A percentile compares a stretch with the other conserved stretches of the same genome.
Evolutionary conservation across 2,797 vertebrate species (phyloP).

Genomic region (Anisognathus igniventris): DNA sequence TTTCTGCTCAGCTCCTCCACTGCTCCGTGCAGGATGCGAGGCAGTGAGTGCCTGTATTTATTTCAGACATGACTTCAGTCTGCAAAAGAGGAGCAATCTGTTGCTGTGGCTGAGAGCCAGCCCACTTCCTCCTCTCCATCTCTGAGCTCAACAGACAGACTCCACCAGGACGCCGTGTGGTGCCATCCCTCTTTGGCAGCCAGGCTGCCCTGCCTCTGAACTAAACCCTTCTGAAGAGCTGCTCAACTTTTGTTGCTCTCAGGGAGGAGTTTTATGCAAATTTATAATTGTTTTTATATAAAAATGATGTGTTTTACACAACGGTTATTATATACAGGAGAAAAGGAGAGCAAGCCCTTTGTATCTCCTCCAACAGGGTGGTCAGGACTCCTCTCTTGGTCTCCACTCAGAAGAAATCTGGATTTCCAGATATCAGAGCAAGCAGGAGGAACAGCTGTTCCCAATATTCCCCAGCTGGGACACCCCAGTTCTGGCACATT

Average conservation of each 20-base stretch:
- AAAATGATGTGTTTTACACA: background rate
- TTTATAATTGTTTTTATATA: background rate
- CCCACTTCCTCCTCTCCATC: background rate
- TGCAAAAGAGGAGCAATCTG: slow-evolving; percentile 37
- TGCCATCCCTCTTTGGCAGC: background rate
- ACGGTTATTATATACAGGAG: accelerated
- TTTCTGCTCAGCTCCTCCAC: background rate
- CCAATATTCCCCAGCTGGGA: background rate
- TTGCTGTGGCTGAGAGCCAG: slow-evolving; percentile 1
- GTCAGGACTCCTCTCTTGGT: accelerated
- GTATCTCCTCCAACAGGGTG: background rate
- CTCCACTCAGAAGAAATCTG: background rate
- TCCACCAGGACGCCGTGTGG: accelerated
- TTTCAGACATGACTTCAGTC: slow-evolving; percentile 35
- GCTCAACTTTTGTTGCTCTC: background rate
- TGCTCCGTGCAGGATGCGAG: background rate
- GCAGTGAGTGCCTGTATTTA: background rate
- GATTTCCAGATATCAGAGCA: background rate
- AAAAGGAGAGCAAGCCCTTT: background rate
- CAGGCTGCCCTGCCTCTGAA: background rate
- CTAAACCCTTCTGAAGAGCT: background rate
- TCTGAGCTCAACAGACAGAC: background rate
- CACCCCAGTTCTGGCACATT: background rate
- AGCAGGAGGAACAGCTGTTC: background rate
- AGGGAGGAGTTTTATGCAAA: background rate